phyloP scores from a whole-genome alignment of 2,797 vertebrate genomes.

The Cryptoprocta ferox region DNA sequence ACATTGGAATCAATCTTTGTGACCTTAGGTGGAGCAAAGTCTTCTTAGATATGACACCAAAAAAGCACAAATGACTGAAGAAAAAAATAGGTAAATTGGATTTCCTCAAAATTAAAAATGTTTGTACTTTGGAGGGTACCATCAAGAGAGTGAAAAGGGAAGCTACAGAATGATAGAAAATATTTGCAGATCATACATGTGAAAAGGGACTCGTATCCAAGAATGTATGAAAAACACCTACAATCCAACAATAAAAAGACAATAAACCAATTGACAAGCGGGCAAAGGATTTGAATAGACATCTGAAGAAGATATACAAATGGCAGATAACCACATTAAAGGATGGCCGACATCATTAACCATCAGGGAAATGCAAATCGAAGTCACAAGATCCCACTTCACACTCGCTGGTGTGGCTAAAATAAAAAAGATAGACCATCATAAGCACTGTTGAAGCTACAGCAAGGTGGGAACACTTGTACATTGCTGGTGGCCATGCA shows the following conservation, averaged over 20 bases:
- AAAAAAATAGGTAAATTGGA: conserved; percentile 20
- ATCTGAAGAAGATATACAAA: neutral
- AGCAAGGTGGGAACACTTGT: neutral
- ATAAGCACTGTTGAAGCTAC: neutral
- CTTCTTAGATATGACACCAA: neutral
- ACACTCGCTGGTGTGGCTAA: neutral
- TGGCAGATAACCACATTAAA: neutral
- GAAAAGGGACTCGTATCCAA: neutral
- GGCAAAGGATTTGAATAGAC: neutral
- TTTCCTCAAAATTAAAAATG: conserved; percentile 2
- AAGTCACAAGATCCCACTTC: neutral
- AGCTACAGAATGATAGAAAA: neutral
- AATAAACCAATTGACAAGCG: neutral
- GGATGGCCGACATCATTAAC: neutral
- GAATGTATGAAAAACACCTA: neutral
- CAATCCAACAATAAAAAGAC: neutral
- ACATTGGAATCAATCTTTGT: neutral
- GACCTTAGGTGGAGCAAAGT: neutral
- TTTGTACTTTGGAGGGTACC: neutral
- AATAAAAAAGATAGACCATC: neutral
- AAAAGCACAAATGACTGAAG: neutral
- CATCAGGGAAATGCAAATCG: neutral
- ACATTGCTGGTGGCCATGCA: neutral
- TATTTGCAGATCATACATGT: neutral
- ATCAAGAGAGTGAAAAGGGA: neutral